Percentiles rank a stretch among this genome's conserved stretches.
phyloP scores from a whole-genome alignment of 1,140 invertebrate genomes.

The Helicoverpa armigera region DNA sequence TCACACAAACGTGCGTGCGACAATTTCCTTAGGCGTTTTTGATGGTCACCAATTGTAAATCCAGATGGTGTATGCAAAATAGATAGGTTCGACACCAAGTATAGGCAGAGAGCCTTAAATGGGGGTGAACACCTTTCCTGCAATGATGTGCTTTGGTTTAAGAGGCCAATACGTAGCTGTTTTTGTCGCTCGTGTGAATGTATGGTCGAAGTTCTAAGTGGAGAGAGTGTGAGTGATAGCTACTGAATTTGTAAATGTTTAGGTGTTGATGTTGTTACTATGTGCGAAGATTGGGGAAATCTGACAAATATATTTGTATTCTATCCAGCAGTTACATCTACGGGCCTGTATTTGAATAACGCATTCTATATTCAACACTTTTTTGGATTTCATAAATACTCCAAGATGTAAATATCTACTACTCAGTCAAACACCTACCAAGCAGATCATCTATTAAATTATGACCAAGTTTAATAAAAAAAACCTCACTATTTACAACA shows the following conservation, averaged over 20 bases:
- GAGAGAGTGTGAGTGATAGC: background rate
- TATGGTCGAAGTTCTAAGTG: slow-evolving; percentile 13
- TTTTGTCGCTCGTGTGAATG: slow-evolving; percentile 53
- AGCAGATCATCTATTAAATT: too few species aligned
- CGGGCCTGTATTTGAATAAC: too few species aligned
- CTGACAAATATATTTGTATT: too few species aligned
- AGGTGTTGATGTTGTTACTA: background rate
- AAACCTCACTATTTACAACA: too few species aligned
- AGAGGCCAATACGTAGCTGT: slow-evolving; percentile 59
- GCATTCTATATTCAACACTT: too few species aligned
- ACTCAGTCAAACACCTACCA: too few species aligned
- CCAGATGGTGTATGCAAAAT: slow-evolving; percentile 67
- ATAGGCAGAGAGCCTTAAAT: slow-evolving; percentile 68
- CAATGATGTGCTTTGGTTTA: slow-evolving; percentile 58
- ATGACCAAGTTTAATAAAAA: too few species aligned
- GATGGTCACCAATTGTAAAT: slow-evolving; percentile 65
- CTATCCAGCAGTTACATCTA: too few species aligned
- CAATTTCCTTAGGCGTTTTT: slow-evolving; percentile 69
- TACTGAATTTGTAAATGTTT: background rate
- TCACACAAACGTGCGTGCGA: slow-evolving; percentile 62
- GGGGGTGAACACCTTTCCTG: slow-evolving; percentile 53
- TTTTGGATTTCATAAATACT: too few species aligned
- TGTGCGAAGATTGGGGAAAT: too few species aligned
- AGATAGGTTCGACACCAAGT: slow-evolving; percentile 57
- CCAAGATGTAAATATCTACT: too few species aligned